These are phyloP conservation scores for Aegithalos caudatus DNA, from an alignment of 2,113 vertebrate species.

Conservation along the genomic window DNA sequence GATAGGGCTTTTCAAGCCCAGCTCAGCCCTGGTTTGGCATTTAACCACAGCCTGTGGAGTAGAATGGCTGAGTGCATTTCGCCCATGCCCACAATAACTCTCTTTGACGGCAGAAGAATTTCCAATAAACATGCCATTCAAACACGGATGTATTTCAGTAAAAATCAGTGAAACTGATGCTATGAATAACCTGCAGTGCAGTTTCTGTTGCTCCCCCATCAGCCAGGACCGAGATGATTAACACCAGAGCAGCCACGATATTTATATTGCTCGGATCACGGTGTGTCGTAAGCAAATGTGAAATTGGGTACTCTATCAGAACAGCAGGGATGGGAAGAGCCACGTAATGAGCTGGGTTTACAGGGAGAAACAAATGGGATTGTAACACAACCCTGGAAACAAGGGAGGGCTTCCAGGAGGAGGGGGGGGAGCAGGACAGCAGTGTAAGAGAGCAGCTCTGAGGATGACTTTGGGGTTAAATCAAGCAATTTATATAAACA, in stretches of 20 bases:
- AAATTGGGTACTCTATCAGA: slow-evolving; percentile 12
- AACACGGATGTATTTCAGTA: not conserved
- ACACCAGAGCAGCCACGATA: not conserved
- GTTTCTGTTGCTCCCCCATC: slow-evolving; percentile 8
- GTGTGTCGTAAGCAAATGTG: slow-evolving; percentile 27
- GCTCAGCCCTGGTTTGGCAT: slow-evolving; percentile 3
- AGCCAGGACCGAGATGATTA: not conserved
- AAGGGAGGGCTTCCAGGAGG: not conserved
- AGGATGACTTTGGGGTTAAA: not conserved
- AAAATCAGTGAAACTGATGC: slow-evolving; percentile 36
- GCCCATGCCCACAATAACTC: slow-evolving; percentile 28
- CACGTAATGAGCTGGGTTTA: slow-evolving; percentile 24
- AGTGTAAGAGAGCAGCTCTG: fast-evolving
- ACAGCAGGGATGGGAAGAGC: slow-evolving; percentile 42
- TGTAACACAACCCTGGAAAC: slow-evolving; percentile 28
- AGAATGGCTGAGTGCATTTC: slow-evolving; percentile 13
- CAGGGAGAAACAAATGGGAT: slow-evolving; percentile 42
- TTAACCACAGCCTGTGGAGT: not conserved
- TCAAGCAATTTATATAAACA: not conserved
- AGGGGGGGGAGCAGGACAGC: not conserved
- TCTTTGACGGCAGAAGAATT: slow-evolving; percentile 14
- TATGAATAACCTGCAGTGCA: slow-evolving; percentile 56
- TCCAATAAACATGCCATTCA: slow-evolving; percentile 47
- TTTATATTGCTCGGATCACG: not conserved
- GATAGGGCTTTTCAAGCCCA: not conserved